Base-by-base conservation (phyloP, 2,113 vertebrate species). In the Thamnaconus septentrionalis region DNA sequence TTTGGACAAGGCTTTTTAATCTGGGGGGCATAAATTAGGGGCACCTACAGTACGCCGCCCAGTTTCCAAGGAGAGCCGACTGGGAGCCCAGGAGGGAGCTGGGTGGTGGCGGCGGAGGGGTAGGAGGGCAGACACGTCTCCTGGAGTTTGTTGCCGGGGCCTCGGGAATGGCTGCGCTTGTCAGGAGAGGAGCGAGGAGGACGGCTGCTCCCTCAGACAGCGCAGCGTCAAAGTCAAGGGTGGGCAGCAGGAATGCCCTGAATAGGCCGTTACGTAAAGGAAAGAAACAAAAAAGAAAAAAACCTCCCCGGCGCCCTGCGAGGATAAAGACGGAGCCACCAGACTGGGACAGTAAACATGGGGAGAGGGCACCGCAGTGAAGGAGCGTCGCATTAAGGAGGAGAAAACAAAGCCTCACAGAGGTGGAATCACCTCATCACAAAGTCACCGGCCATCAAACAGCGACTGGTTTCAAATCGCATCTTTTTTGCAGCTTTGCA, bases 211-310 rank as follows among this genome's bases (percentile, higher is more conserved):
- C 80, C 67, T 73, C 66, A 88, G 74, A 89, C 83, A 88, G 84
- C 64, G 65, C 85, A 78, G 83, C 81, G 73, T 88, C 83, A 84
- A 84, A 89, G 85, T 85, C 80, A 81, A 85, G 83, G 83, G 83
- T 84, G 85, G 18, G 18, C 18, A 71, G 79, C 76, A 85, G 84
- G 81, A 90, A 82, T 85, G 86, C 73, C 80, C 83, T 87, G 85
- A 89, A 89, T 79, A 87, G 83, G 81, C 18, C 18, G 18, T 86
- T 88, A 90, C 78, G 69, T 88, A 88, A 88, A 90, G 82, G 84
- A 65, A 55, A 48, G 47, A 4, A 6, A 7, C 7, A 48, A 7
- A 68, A 61, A 72, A 45, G 60, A 51, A 55, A 69, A 0, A 71
- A 64, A 54, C 18, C 18, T 31, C 18, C 18, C 18, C 18, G 18